Evolutionary conservation across 2,113 vertebrate genomes (phyloP), one percentile per base, ranked within the genome.

Genomic region (Ellobius talpinus): DNA sequence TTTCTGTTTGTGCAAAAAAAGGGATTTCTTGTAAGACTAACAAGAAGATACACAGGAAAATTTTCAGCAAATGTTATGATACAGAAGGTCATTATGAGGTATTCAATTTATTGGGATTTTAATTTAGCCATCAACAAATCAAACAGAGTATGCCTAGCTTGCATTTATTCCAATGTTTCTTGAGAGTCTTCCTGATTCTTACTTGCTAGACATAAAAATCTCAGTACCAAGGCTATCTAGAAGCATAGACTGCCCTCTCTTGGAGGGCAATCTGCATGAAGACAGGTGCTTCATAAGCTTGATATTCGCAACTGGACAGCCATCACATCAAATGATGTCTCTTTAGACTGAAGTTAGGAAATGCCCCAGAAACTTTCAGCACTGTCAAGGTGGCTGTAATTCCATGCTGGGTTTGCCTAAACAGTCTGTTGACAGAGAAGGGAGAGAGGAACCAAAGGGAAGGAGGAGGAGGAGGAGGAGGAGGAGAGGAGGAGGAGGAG

Each of bases 211-310:
- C 94, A 78, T 21, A 21, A 66, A 66, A 66, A 66, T 31, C 23
- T 78, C 36, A 93, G 87, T 70, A 10, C 31, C 29, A 33, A 73
- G 81, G 45, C 21, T 23, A 95, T 93, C 26, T 79, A 85, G 70
- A 95, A 92, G 90, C 42, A 45, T 42, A 95, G 95, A 70, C 88
- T 94, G 77, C 91, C 85, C 92, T 82, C 92, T 97, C 92, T 96
- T 96, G 90, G 95, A 97, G 55, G 93, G 68, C 73, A 78, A 39
- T 65, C 92, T 96, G 36, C 78, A 77, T 52, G 65, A 91, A 90
- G 42, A 90, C 1, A 10, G 66, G 14, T 21, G 1, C 72, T 29
- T 16, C 77, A 92, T 12, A 90, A 52, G 79, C 6, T 6, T 66
- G 92, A 13, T 66, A 76, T 81, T 93, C 36, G 42, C 85, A 58